Percentiles rank a stretch among this genome's conserved stretches.
These are phyloP conservation scores for Eulemur macaco DNA, from an alignment of 2,113 vertebrate species.

Conservation along the genomic window DNA sequence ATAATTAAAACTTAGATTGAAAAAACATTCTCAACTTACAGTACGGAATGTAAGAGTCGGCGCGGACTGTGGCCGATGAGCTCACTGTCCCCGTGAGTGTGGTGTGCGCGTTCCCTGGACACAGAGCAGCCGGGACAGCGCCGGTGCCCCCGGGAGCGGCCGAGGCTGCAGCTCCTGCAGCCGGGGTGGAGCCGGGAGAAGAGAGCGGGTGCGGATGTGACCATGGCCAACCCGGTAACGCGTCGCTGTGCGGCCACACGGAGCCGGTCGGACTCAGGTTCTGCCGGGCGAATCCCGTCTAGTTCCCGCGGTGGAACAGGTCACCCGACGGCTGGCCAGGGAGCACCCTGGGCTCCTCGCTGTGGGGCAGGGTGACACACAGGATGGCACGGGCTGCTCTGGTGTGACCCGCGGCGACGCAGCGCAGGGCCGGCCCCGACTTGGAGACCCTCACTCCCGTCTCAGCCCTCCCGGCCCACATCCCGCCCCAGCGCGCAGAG, in stretches of 20 bases:
- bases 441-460: background rate
- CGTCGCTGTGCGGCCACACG: fast-evolving
- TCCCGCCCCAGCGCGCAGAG: fast-evolving
- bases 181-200: background rate
- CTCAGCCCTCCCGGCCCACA: background rate
- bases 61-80: fast-evolving
- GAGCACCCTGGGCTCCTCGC: fast-evolving
- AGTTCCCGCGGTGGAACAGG: background rate
- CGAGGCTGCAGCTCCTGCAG: background rate
- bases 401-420: fast-evolving
- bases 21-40: too few relatives aligned
- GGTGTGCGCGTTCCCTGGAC: background rate
- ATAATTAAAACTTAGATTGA: background rate
- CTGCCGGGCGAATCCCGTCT: background rate
- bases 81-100: background rate
- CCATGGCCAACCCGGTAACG: fast-evolving
- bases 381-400: background rate
- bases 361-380: background rate
- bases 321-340: fast-evolving
- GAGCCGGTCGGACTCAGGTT: background rate
- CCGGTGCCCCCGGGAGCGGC: background rate
- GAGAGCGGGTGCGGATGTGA: fast-evolving
- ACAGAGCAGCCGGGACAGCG: too few relatives aligned
- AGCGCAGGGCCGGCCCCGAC: fast-evolving
- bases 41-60: fast-evolving